Percentiles rank a stretch among this genome's conserved stretches.
These are phyloP conservation scores for Pseudomyrmex cubaensis DNA, from an alignment of 1,140 invertebrate species.

Conservation along the genomic window DNA sequence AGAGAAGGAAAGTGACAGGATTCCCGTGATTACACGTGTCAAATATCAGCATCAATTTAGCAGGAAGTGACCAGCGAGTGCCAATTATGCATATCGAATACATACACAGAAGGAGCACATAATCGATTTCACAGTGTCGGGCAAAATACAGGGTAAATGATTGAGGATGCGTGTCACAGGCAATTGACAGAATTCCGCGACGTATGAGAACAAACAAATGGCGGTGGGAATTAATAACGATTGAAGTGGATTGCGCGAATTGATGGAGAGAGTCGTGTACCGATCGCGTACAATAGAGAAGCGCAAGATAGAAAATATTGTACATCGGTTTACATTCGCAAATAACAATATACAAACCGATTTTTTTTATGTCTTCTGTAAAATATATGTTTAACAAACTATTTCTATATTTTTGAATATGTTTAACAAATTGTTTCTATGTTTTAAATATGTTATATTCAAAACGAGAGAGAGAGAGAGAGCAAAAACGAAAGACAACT, in stretches of 20 bases:
- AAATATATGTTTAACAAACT: too few relatives aligned
- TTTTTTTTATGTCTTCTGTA: too few relatives aligned
- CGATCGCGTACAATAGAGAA: too few relatives aligned
- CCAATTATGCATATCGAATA: slow-evolving; percentile 55
- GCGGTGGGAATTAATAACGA: slow-evolving; percentile 15
- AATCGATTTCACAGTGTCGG: slow-evolving; percentile 40
- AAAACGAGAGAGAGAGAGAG: too few relatives aligned
- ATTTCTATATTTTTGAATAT: too few relatives aligned
- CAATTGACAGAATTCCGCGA: slow-evolving; percentile 14
- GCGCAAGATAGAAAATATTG: too few relatives aligned
- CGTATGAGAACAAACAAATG: slow-evolving; percentile 7
- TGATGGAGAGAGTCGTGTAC: background rate
- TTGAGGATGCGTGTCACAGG: slow-evolving; percentile 42
- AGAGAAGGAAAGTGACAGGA: background rate
- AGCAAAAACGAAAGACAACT: too few relatives aligned
- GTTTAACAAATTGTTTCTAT: too few relatives aligned
- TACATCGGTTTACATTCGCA: too few relatives aligned
- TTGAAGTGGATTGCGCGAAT: slow-evolving; percentile 28
- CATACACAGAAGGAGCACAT: slow-evolving; percentile 11
- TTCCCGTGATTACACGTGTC: slow-evolving; percentile 40
- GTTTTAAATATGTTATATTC: too few relatives aligned
- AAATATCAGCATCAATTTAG: slow-evolving; percentile 51
- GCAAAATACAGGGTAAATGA: slow-evolving; percentile 38
- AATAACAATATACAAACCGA: too few relatives aligned
- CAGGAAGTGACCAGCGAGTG: slow-evolving; percentile 18